These are phyloP conservation scores for Cryptotermes secundus DNA, from an alignment of 1,140 invertebrate genomes.

Conservation along the genomic window DNA sequence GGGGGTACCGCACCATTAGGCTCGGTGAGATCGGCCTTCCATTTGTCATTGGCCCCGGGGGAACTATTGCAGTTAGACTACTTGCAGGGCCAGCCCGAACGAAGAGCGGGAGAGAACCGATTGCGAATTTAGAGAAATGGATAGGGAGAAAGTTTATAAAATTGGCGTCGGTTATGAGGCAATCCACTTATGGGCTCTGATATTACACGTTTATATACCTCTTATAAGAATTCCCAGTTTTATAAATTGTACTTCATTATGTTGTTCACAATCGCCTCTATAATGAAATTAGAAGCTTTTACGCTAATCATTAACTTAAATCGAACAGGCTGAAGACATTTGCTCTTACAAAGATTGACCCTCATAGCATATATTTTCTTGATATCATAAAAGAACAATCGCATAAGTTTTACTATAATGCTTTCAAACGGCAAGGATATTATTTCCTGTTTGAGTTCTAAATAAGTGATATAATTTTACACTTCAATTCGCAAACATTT, in stretches of 20 bases:
- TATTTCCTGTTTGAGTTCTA: no score
- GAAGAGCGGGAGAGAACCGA: not conserved
- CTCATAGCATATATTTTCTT: no score
- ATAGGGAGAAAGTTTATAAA: not conserved
- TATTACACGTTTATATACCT: not conserved
- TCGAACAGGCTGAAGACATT: no score
- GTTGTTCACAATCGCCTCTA: no score
- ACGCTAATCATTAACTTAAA: no score
- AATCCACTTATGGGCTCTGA: not conserved
- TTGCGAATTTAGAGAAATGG: not conserved
- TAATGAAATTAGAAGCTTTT: no score
- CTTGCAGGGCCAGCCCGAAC: not conserved
- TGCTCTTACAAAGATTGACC: no score
- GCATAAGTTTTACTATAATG: no score
- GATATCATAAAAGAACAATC: no score
- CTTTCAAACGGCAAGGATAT: no score
- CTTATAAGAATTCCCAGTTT: not conserved
- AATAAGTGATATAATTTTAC: no score
- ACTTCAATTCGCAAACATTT: no score
- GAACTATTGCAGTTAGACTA: not conserved
- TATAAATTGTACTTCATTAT: not conserved
- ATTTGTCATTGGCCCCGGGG: slow-evolving; percentile 1
- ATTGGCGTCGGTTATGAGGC: not conserved
- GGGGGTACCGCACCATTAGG: not conserved
- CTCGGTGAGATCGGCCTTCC: not conserved